These are phyloP conservation scores for Galemys pyrenaicus DNA, from an alignment of 2,113 vertebrate species.

Conservation along the genomic window DNA sequence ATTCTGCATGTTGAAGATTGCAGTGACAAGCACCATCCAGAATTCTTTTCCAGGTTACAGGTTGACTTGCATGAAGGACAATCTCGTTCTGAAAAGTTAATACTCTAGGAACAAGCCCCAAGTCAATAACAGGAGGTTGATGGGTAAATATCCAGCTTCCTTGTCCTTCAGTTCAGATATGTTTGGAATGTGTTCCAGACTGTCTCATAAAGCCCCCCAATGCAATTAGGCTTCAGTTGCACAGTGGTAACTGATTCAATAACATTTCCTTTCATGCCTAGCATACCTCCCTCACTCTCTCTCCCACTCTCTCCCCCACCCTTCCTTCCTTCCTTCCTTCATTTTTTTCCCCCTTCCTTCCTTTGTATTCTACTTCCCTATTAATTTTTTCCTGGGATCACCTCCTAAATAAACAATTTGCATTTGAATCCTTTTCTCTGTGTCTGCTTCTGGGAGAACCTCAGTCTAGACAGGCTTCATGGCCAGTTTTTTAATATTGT, in stretches of 20 bases:
- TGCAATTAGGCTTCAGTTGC: not conserved
- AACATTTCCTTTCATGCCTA: not conserved
- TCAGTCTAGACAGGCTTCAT: not conserved
- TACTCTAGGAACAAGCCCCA: not conserved
- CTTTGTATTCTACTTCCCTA: not conserved
- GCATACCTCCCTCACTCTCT: not conserved
- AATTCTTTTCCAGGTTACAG: not conserved
- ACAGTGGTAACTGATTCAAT: not conserved
- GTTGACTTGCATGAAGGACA: not conserved
- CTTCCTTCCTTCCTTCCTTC: not conserved
- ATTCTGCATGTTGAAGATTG: not conserved
- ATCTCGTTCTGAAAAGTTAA: not conserved
- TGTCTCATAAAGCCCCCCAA: not conserved
- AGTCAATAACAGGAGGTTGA: not conserved
- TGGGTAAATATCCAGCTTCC: not conserved
- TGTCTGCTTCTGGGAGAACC: not conserved
- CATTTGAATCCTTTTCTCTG: not conserved
- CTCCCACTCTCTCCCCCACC: accelerated
- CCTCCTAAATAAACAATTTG: not conserved
- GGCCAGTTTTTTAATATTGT: not conserved
- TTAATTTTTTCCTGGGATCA: not conserved
- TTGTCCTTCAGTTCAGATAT: not conserved
- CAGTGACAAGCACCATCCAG: not conserved
- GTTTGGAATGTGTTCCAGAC: not conserved
- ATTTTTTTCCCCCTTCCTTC: no score